A percentile compares a stretch with the other conserved stretches of the same genome.
These are phyloP conservation scores for Propsilocerus akamusi DNA, from an alignment of 1,140 invertebrate genomes.

Conservation along the genomic window DNA sequence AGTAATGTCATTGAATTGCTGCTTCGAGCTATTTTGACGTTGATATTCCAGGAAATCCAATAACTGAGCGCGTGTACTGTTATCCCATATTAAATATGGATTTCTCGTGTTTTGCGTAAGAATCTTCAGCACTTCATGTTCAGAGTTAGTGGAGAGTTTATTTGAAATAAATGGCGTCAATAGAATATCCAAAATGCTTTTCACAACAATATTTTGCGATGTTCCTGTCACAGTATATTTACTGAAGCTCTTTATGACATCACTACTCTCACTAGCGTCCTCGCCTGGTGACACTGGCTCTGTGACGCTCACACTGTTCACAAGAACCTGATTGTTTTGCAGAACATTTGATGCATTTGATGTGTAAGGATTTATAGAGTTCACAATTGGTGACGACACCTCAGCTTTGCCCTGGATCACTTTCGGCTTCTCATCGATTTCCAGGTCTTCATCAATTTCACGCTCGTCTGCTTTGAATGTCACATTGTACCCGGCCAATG, in stretches of 20 bases:
- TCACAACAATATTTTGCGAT: constrained; percentile 18
- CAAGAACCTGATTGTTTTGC: constrained; percentile 12
- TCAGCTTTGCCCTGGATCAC: background rate
- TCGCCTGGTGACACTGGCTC: constrained; percentile 12
- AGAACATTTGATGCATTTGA: constrained; percentile 22
- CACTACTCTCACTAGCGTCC: constrained; percentile 11
- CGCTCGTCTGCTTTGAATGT: constrained; percentile 7
- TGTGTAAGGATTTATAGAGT: constrained; percentile 15
- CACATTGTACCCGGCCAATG: constrained; percentile 49
- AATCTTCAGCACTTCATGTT: constrained; percentile 49
- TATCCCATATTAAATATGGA: constrained; percentile 96
- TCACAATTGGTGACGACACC: background rate
- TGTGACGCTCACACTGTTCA: constrained; percentile 7
- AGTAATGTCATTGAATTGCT: constrained; percentile 23
- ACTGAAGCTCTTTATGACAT: constrained; percentile 10
- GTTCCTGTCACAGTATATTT: constrained; percentile 18
- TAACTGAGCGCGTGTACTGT: constrained; percentile 83
- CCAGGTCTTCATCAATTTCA: constrained; percentile 5
- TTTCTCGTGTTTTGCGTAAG: constrained; percentile 90
- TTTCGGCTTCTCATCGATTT: background rate
- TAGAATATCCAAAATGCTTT: constrained; percentile 47
- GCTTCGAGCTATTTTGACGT: constrained; percentile 33
- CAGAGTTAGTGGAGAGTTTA: constrained; percentile 41
- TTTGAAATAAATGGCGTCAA: constrained; percentile 79
- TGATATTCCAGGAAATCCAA: constrained; percentile 70